These are phyloP conservation scores for Tragelaphus buxtoni DNA, from an alignment of 2,113 vertebrate species.

Conservation along the genomic window DNA sequence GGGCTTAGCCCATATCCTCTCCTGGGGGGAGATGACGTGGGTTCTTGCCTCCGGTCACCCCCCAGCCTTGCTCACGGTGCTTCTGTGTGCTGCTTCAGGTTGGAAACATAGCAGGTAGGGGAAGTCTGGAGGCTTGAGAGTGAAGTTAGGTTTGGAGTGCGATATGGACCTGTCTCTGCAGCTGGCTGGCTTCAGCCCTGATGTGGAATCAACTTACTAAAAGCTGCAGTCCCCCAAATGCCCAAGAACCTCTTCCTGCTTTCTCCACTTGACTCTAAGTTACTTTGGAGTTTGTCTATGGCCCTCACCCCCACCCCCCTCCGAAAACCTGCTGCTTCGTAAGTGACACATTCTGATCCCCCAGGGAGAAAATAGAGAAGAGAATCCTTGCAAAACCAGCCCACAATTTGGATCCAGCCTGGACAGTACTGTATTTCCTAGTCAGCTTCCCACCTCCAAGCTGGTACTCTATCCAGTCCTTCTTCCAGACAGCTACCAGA, in stretches of 20 bases:
- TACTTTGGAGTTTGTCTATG: background rate
- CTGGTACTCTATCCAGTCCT: rapidly evolving
- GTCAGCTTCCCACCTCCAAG: rapidly evolving
- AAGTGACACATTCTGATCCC: background rate
- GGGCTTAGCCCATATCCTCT: background rate
- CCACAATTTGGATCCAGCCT: rapidly evolving
- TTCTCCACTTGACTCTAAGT: background rate
- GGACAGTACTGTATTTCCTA: background rate
- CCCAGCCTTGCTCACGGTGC: no score
- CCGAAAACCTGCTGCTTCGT: rapidly evolving
- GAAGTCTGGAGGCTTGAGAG: background rate
- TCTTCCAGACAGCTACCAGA: rapidly evolving
- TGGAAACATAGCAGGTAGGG: no score
- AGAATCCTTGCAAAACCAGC: background rate
- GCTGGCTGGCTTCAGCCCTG: background rate
- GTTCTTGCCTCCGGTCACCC: no score
- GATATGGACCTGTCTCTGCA: rapidly evolving
- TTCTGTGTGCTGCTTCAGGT: background rate
- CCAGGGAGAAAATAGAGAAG: background rate
- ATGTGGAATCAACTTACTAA: background rate
- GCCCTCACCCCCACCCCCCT: background rate
- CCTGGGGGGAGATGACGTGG: background rate
- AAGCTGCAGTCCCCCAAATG: rapidly evolving
- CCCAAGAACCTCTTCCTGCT: background rate
- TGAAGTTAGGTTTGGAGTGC: no score